phyloP scores from a whole-genome alignment of 2,113 vertebrate species.

The Phaetusa simplex region DNA sequence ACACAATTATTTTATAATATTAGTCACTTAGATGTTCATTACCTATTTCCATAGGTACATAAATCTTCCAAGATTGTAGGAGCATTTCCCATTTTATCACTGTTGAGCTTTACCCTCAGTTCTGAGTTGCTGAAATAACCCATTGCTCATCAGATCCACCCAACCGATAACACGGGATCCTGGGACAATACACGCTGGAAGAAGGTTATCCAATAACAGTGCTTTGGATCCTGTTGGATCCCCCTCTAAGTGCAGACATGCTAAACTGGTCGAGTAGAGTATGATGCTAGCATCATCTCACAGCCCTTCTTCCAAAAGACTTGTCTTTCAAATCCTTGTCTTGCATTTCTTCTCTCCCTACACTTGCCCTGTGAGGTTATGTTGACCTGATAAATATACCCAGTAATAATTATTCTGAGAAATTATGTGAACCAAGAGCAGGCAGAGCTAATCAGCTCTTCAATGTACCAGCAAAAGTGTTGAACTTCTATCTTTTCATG shows the following conservation, averaged over 20 bases:
- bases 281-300: background rate
- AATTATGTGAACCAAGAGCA: background rate
- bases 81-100: background rate
- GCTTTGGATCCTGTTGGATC: background rate
- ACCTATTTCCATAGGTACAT: background rate
- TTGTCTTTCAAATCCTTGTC: background rate
- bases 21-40: background rate
- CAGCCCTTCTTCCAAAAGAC: background rate
- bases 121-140: background rate
- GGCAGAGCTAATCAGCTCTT: background rate
- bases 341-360: background rate
- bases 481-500: background rate
- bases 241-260: background rate
- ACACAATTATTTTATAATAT: background rate
- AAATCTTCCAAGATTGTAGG: background rate
- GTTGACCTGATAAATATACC: background rate
- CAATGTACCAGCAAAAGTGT: background rate
- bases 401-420: background rate
- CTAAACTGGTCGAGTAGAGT: background rate
- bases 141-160: rapidly evolving
- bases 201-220: background rate
- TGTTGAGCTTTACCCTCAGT: background rate
- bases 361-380: background rate
- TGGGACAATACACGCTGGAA: background rate
- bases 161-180: rapidly evolving